Percentiles rank a stretch among this genome's conserved stretches.
Conservation (phyloP, 2,888 invertebrate species). For the Dryadula phaetusa region DNA sequence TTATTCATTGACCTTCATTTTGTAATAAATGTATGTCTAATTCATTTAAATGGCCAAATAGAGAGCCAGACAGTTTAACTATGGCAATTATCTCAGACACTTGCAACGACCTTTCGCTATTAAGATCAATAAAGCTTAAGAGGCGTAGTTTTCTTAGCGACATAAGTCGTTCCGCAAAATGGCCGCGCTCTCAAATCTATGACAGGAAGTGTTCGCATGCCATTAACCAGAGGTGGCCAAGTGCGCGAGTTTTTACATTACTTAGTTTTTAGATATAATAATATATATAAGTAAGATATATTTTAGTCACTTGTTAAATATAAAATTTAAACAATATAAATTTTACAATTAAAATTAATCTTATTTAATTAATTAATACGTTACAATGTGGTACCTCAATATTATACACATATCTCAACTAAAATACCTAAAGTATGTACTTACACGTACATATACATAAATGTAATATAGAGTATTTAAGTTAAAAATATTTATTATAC, state of each 20-base stretch:
- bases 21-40: not conserved
- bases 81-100: slow-evolving; percentile 72
- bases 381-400: too few relatives aligned
- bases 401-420: not conserved
- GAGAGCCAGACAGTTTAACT: slow-evolving; percentile 14
- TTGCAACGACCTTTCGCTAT: slow-evolving; percentile 65
- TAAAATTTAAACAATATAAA: too few relatives aligned
- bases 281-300: not conserved
- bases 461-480: too few relatives aligned
- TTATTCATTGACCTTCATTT: not conserved
- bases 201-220: slow-evolving; percentile 78
- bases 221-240: slow-evolving; percentile 71
- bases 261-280: not conserved
- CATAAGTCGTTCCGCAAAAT: slow-evolving; percentile 59
- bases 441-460: too few relatives aligned
- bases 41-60: slow-evolving; percentile 14
- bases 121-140: slow-evolving; percentile 59
- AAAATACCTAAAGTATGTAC: not conserved
- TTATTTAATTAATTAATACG: too few relatives aligned
- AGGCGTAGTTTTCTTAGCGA: slow-evolving; percentile 54
- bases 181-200: slow-evolving; percentile 72
- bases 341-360: too few relatives aligned
- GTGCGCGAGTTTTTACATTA: slow-evolving; percentile 41
- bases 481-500: not conserved
- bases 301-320: not conserved